Conservation (phyloP, 2,888 invertebrate genomes). For the Limnephilus lunatus region DNA sequence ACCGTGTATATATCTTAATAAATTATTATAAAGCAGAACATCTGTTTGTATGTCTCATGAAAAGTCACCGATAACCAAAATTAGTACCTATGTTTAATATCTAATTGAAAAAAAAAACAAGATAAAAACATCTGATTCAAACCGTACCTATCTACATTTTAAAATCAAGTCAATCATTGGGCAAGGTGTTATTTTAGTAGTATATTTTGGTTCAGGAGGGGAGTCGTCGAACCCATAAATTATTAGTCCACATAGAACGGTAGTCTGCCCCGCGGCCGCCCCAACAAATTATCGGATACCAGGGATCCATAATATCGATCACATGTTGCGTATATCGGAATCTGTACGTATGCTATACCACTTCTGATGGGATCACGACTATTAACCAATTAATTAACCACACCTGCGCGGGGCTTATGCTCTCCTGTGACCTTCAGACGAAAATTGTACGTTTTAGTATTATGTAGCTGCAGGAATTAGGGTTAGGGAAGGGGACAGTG, state of each 20-base stretch:
- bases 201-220: constrained; percentile 33
- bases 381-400: constrained; percentile 5
- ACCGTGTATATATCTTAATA: neutral
- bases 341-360: neutral
- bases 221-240: constrained; percentile 53
- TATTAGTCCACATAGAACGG: constrained; percentile 47
- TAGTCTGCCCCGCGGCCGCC: constrained; percentile 41
- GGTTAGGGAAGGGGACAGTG: neutral
- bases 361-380: constrained; percentile 17
- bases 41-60: too few relatives aligned
- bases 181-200: neutral
- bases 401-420: neutral
- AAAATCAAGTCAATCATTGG: neutral
- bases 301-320: constrained; percentile 22
- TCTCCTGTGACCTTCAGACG: constrained; percentile 27
- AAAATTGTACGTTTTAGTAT: neutral
- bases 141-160: neutral
- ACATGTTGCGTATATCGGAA: neutral
- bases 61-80: too few relatives aligned
- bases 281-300: neutral
- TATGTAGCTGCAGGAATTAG: neutral
- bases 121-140: neutral
- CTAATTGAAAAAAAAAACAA: neutral
- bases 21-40: too few relatives aligned
- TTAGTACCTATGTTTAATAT: too few relatives aligned